These are phyloP conservation scores for Ctenomys sociabilis DNA, from an alignment of 2,113 vertebrate species.

Conservation along the genomic window DNA sequence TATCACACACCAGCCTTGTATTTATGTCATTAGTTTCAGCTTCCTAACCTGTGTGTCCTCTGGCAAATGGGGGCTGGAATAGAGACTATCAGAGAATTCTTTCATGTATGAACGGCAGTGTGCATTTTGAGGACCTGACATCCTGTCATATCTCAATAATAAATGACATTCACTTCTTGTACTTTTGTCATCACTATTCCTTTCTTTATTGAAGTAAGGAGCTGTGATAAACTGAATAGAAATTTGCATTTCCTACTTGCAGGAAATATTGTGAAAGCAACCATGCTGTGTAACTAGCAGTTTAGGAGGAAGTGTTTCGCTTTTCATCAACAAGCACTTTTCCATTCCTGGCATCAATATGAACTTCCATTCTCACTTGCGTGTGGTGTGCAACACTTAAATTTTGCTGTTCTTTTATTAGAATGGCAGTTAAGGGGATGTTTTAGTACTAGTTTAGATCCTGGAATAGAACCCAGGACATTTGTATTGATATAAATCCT, in stretches of 20 bases:
- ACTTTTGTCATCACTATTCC: not conserved
- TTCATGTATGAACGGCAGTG: not conserved
- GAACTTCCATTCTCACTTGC: not conserved
- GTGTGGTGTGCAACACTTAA: not conserved
- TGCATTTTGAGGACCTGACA: not conserved
- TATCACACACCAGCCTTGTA: not conserved
- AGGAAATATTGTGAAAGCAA: not conserved
- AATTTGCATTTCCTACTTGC: not conserved
- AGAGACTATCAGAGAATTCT: not conserved
- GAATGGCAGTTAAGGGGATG: not conserved
- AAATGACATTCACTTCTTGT: not conserved
- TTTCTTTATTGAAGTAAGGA: not conserved
- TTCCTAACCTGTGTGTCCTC: not conserved
- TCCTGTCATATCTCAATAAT: not conserved
- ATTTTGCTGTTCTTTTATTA: not conserved
- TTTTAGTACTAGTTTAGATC: not conserved
- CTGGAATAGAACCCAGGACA: not conserved
- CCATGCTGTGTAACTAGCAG: not conserved
- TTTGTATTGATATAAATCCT: not conserved
- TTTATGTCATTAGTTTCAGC: slow-evolving; percentile 11
- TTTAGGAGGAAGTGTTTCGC: not conserved
- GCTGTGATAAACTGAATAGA: not conserved
- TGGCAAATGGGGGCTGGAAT: not conserved
- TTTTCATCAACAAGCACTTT: not conserved
- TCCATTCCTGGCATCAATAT: not conserved